Conservation (phyloP, 1,140 invertebrate genomes). For the Aphaenogaster ashmeadi region DNA sequence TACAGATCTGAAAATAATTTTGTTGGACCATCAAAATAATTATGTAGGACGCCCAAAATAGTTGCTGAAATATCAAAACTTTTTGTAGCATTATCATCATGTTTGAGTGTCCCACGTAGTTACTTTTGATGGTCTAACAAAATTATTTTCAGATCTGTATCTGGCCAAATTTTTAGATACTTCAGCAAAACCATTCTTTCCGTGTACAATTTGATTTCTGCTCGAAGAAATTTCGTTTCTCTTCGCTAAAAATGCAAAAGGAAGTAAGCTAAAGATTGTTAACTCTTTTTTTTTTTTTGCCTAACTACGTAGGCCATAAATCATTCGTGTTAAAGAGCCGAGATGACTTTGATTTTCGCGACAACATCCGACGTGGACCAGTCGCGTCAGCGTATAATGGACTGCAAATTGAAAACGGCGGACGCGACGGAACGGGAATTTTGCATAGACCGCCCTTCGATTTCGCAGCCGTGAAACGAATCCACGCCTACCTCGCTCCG, state of each 20-base stretch:
- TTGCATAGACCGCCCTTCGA: constrained; percentile 56
- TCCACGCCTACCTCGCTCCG: constrained; percentile 70
- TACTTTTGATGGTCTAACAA: too few relatives aligned
- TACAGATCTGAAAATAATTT: too few relatives aligned
- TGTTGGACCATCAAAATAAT: too few relatives aligned
- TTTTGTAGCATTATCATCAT: too few relatives aligned
- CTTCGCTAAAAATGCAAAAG: neutral
- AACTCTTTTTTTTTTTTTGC: neutral
- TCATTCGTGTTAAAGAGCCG: constrained; percentile 11
- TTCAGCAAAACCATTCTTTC: too few relatives aligned
- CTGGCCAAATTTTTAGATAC: too few relatives aligned
- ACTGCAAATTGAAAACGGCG: constrained; percentile 58
- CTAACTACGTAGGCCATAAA: neutral
- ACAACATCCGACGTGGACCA: constrained; percentile 24
- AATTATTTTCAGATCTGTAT: too few relatives aligned
- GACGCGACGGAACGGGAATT: constrained; percentile 32
- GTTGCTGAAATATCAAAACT: too few relatives aligned
- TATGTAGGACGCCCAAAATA: too few relatives aligned
- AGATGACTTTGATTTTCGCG: constrained; percentile 55
- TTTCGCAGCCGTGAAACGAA: constrained; percentile 70
- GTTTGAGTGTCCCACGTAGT: too few relatives aligned
- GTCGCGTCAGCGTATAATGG: constrained; percentile 48
- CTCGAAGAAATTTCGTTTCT: too few relatives aligned
- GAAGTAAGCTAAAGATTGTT: neutral
- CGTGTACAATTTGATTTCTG: neutral